phyloP scores from a whole-genome alignment of 1,140 invertebrate genomes.

The Bombus confusus region DNA sequence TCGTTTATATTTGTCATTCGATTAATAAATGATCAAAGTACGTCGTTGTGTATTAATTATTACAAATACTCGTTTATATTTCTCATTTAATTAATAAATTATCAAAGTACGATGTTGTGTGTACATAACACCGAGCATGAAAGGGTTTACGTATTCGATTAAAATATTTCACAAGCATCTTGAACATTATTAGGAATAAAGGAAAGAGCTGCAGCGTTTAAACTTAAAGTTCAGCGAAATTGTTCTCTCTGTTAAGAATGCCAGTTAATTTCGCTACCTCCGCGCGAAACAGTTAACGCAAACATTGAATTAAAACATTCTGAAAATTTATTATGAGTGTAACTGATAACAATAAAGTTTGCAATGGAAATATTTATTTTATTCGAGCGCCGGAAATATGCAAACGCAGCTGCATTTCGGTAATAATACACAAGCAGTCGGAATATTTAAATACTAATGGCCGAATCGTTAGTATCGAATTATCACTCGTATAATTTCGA shows the following conservation, averaged over 20 bases:
- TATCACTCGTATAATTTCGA: neutral
- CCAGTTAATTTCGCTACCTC: neutral
- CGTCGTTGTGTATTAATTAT: too few species aligned
- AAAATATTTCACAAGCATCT: neutral
- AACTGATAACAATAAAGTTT: neutral
- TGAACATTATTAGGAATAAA: too few species aligned
- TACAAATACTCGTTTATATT: too few species aligned
- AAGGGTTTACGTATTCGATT: neutral
- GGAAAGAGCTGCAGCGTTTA: too few species aligned
- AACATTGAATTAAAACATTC: neutral
- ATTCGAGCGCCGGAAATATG: neutral
- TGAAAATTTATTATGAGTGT: neutral
- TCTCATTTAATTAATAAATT: neutral
- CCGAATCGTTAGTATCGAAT: neutral
- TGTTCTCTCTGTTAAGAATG: neutral
- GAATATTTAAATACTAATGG: neutral
- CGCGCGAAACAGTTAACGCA: too few species aligned
- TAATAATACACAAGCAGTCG: neutral
- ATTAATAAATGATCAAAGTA: neutral
- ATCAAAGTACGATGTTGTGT: neutral
- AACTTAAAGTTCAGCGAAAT: neutral
- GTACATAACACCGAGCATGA: neutral
- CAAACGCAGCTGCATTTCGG: neutral
- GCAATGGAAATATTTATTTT: neutral
- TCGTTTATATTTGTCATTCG: too few species aligned